Conservation (phyloP, 2,113 vertebrate species). For the Xenopus borealis region DNA sequence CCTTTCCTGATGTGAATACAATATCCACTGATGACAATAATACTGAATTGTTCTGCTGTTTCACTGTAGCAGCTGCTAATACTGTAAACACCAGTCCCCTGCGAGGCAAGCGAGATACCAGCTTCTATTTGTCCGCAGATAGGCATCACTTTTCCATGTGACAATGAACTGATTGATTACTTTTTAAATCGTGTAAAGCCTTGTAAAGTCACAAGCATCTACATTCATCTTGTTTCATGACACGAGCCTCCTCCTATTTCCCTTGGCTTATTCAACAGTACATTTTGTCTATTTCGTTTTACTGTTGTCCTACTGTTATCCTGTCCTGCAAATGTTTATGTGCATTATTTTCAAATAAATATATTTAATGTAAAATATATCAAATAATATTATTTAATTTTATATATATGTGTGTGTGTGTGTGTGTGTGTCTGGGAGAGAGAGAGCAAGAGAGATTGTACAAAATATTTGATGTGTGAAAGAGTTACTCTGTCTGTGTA, state of each 20-base stretch:
- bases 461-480: too few relatives aligned
- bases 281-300: too few relatives aligned
- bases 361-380: too few relatives aligned
- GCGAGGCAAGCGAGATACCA: slow-evolving; percentile 20
- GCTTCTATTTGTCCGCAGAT: slow-evolving; percentile 32
- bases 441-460: too few relatives aligned
- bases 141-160: slow-evolving; percentile 14
- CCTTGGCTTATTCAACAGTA: background rate
- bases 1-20: background rate
- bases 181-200: slow-evolving; percentile 5
- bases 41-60: background rate
- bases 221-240: slow-evolving; percentile 22
- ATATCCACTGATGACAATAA: background rate
- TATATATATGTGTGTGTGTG: too few relatives aligned
- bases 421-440: too few relatives aligned
- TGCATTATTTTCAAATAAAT: too few relatives aligned
- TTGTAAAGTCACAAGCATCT: slow-evolving; percentile 13
- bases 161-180: slow-evolving; percentile 39
- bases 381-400: too few relatives aligned
- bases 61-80: slow-evolving; percentile 13
- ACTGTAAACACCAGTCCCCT: slow-evolving; percentile 24
- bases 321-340: too few relatives aligned
- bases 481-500: background rate
- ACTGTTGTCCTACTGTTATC: too few relatives aligned
- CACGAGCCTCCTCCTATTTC: slow-evolving; percentile 16